Base-by-base conservation (phyloP, 2,797 vertebrate species). In the Sylvilagus floridanus region DNA sequence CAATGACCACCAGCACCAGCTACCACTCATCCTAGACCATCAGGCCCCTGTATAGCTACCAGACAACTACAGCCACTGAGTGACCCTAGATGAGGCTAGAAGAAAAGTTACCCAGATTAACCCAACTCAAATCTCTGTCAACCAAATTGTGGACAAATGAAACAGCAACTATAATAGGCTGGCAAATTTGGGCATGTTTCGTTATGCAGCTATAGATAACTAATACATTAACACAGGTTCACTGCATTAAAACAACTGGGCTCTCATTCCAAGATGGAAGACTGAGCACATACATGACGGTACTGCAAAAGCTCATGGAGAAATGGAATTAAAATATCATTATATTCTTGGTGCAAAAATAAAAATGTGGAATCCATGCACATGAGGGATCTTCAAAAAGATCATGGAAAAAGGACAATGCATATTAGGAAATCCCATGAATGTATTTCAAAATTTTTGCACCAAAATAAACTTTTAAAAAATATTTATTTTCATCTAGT, bases 221-320 rank as follows among this genome's bases (percentile, higher is more conserved):
- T 60, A 47, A 84, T 72, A 63, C 66, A 63, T 71, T 63, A 85
- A 68, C 24, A 73, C 13, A 83, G 24, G 22, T 5, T 87, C 77
- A 32, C 0, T 71, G 26, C 4, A 1, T 90, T 63, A 72, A 92
- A 75, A 84, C 22, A 72, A 24, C 82, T 52, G 50, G 26, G 7
- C 11, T 81, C 93, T 66, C 28, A n/a, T 76, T 54, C 72, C 78
- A 91, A 54, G 32, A 65, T 89, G 30, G 22, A 90, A 95, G 32
- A 65, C 42, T 69, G 32, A 75, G 26, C 26, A 73, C 10, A 63
- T 60, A 19, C 42, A 47, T 47, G 42, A 9, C 8, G 8, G 42
- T 47, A 47, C 42, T 47, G 42, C 42, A 47, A 47, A 47, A 47
- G 42, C 8, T 47, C 42, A 47, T 47, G 42, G 8, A 47, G 42